These are phyloP conservation scores for Caranx melampygus DNA, from an alignment of 2,113 vertebrate species.

Conservation along the genomic window DNA sequence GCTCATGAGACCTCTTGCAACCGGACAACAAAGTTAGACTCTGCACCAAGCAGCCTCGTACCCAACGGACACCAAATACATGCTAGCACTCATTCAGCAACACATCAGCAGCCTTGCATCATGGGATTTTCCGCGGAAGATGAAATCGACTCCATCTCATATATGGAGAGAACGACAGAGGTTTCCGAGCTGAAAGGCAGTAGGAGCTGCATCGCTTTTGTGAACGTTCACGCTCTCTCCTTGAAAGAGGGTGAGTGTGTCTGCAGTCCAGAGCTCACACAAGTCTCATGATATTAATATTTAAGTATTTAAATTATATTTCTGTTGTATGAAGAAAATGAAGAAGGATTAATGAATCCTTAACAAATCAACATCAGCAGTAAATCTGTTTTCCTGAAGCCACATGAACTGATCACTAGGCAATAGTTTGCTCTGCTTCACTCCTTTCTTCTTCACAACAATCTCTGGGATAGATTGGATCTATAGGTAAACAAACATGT, in stretches of 20 bases:
- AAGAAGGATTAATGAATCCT: neutral
- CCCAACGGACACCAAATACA: conserved; percentile 78
- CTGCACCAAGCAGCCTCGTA: conserved; percentile 62
- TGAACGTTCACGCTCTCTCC: conserved; percentile 64
- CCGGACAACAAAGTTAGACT: conserved; percentile 47
- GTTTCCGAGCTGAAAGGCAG: conserved; percentile 64
- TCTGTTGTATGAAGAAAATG: neutral
- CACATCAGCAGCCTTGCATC: conserved; percentile 34
- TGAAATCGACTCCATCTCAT: conserved; percentile 13
- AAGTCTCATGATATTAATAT: conserved; percentile 71
- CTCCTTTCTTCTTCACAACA: neutral
- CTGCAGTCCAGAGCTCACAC: conserved; percentile 49
- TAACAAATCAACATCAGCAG: neutral
- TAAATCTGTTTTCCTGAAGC: neutral
- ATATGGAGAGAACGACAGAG: conserved; percentile 25
- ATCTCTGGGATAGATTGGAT: neutral
- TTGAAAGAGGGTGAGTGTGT: conserved; percentile 39
- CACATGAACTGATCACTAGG: neutral
- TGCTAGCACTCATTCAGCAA: conserved; percentile 35
- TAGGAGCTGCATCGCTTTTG: conserved; percentile 58
- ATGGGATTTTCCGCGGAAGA: conserved; percentile 36
- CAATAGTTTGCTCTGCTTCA: neutral
- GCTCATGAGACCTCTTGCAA: conserved; percentile 42
- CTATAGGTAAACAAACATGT: neutral
- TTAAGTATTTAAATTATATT: conserved; percentile 1